Conservation (phyloP, 2,797 vertebrate genomes). For the Lepilemur ruficaudatus region DNA sequence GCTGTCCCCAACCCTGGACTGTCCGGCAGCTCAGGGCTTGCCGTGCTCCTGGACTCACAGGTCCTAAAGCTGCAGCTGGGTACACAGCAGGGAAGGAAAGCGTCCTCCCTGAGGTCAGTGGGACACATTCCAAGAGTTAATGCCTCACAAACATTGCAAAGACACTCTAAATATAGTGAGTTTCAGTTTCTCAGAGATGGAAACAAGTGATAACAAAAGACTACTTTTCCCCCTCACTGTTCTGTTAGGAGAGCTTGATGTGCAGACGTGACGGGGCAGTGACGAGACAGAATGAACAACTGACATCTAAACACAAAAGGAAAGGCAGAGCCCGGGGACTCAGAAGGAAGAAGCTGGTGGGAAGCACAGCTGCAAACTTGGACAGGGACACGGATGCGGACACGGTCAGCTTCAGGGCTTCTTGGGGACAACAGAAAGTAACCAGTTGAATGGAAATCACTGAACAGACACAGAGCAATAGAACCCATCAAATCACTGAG, state of each 20-base stretch:
- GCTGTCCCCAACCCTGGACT: neutral
- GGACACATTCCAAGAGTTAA: neutral
- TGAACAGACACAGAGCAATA: neutral
- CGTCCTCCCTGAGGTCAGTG: neutral
- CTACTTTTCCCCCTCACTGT: neutral
- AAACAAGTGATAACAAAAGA: neutral
- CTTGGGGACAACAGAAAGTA: neutral
- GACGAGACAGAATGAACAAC: neutral
- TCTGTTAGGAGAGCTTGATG: neutral
- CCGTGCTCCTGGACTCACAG: neutral
- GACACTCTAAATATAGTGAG: neutral
- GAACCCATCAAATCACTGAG: neutral
- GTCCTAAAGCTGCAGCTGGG: neutral
- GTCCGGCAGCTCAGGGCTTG: neutral
- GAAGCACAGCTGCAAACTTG: neutral
- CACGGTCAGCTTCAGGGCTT: neutral
- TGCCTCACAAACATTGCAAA: neutral
- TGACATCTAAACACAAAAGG: neutral
- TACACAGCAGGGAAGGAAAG: neutral
- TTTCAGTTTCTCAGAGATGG: neutral
- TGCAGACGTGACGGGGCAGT: neutral
- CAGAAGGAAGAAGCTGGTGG: neutral
- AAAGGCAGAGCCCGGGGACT: neutral
- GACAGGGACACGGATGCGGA: neutral
- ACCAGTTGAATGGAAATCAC: neutral